Evolutionary conservation across 2,797 vertebrate genomes (phyloP).

Genomic region (Danio kyathit): DNA sequence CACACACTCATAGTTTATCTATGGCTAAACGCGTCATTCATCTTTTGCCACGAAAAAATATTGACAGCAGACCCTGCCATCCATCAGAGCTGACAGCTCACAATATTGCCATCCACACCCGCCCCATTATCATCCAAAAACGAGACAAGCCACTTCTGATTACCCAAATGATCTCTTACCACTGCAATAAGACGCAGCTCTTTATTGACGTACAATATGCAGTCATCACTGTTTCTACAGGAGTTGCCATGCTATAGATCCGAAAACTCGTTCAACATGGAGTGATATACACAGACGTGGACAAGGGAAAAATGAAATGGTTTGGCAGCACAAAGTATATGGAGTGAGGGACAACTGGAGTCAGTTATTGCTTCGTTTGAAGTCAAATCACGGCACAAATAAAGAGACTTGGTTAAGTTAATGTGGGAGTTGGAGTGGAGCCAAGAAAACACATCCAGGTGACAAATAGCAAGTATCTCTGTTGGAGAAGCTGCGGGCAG

Average conservation of each 20-base stretch:
- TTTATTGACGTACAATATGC: constrained; percentile 38
- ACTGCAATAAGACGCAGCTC: constrained; percentile 9
- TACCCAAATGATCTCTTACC: constrained; percentile 35
- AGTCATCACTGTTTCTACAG: constrained; percentile 22
- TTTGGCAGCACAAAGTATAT: constrained; percentile 41
- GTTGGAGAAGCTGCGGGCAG: constrained; percentile 36
- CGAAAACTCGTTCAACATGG: constrained; percentile 25
- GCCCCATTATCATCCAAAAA: constrained; percentile 41
- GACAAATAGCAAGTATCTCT: constrained; percentile 54
- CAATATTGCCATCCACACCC: constrained; percentile 50
- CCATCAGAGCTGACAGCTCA: constrained; percentile 57
- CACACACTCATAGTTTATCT: constrained; percentile 49
- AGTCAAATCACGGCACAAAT: constrained; percentile 33
- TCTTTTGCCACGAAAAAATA: constrained; percentile 55
- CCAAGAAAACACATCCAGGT: constrained; percentile 19
- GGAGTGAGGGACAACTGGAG: constrained; percentile 9
- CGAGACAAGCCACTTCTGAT: constrained; percentile 9
- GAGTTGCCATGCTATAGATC: background rate
- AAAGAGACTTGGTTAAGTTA: constrained; percentile 42
- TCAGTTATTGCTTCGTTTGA: constrained; percentile 31
- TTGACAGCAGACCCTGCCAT: constrained; percentile 56
- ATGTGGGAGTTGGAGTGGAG: constrained; percentile 25
- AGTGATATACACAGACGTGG: background rate
- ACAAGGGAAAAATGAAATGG: background rate
- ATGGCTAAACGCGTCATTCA: constrained; percentile 51